Evolutionary conservation across 2,888 invertebrate genomes (phyloP).

Genomic region (Macrosiphum euphorbiae): DNA sequence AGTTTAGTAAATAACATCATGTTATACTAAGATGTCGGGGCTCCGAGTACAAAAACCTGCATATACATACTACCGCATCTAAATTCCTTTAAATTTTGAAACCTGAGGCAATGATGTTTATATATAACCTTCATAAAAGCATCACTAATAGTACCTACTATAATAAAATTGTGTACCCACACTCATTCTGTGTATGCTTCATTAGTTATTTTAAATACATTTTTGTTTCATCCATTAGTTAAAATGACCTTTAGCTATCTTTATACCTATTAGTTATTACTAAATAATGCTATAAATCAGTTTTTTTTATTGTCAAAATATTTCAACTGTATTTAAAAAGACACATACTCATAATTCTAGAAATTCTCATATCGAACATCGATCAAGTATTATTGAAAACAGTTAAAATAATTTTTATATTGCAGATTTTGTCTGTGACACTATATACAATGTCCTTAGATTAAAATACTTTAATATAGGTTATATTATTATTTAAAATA

Average conservation of each 20-base stretch:
- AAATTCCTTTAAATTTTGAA: too few relatives aligned
- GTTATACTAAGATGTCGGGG: too few relatives aligned
- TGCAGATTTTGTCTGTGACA: not conserved
- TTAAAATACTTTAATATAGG: not conserved
- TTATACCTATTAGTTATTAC: not conserved
- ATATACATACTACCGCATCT: not conserved
- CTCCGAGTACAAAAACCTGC: too few relatives aligned
- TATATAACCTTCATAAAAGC: not conserved
- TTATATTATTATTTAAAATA: not conserved
- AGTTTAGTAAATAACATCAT: too few relatives aligned
- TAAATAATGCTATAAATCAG: not conserved
- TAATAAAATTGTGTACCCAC: too few relatives aligned
- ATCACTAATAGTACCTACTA: not conserved
- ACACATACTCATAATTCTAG: not conserved
- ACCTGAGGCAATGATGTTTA: too few relatives aligned
- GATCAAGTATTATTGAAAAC: not conserved
- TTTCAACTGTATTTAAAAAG: not conserved
- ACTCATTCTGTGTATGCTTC: not conserved
- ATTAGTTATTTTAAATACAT: slow-evolving; percentile 10
- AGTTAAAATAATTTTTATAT: not conserved
- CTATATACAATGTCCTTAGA: not conserved
- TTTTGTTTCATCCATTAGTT: not conserved
- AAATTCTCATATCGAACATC: not conserved
- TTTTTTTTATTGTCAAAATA: not conserved
- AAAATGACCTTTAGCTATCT: not conserved